phyloP scores from a whole-genome alignment of 2,113 vertebrate species.

The Agelaius phoeniceus region DNA sequence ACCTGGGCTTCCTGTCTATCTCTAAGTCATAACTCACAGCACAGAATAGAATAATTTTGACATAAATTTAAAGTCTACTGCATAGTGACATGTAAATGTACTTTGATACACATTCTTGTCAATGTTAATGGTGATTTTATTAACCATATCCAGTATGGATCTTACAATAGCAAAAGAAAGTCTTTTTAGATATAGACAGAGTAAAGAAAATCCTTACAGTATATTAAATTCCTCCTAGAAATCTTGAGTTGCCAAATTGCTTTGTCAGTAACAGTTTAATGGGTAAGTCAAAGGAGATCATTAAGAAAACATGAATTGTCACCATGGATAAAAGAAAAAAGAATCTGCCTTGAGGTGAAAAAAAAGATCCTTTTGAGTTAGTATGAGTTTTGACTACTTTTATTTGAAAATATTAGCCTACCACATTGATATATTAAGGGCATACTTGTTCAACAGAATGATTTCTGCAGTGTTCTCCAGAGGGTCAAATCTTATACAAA shows the following conservation, averaged over 20 bases:
- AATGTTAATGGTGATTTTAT: background rate
- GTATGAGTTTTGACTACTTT: background rate
- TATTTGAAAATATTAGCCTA: background rate
- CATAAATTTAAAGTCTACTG: background rate
- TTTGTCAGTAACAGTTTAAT: background rate
- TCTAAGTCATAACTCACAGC: background rate
- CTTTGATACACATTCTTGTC: background rate
- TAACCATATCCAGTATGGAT: background rate
- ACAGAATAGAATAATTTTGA: background rate
- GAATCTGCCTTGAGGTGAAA: background rate
- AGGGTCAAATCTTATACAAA: background rate
- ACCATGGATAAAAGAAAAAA: background rate
- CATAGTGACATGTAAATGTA: background rate
- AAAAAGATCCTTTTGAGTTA: background rate
- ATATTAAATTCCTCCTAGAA: background rate
- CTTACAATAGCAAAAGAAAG: background rate
- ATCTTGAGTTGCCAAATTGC: background rate
- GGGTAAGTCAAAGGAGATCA: background rate
- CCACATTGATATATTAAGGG: background rate
- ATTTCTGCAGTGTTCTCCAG: background rate
- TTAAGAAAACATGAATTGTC: background rate
- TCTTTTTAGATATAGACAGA: background rate
- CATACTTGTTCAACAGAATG: background rate
- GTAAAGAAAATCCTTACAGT: background rate
- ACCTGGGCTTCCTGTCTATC: background rate